phyloP scores from a whole-genome alignment of 2,888 invertebrate species.

The Orthosia gothica region DNA sequence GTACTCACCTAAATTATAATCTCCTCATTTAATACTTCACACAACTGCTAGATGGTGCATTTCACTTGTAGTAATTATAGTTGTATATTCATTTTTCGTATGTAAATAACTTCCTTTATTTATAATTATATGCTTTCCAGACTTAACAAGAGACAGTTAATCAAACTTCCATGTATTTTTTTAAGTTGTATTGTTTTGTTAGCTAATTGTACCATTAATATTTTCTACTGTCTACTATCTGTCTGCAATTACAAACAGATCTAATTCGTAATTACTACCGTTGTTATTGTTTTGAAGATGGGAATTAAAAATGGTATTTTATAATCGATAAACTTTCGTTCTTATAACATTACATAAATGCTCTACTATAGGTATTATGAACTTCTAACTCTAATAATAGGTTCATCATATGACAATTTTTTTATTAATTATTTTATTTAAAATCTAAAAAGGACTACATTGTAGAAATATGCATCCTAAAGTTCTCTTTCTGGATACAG shows the following conservation, averaged over 20 bases:
- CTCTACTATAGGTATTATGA: too few species aligned
- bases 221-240: slow-evolving; percentile 14
- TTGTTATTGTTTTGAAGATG: background rate
- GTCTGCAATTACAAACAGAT: slow-evolving; percentile 21
- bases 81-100: slow-evolving; percentile 9
- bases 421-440: too few species aligned
- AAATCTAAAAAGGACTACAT: too few species aligned
- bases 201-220: slow-evolving; percentile 24
- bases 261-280: slow-evolving; percentile 1
- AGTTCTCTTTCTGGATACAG: background rate
- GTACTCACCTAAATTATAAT: slow-evolving; percentile 1
- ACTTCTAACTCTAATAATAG: background rate
- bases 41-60: slow-evolving; percentile 10
- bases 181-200: slow-evolving; percentile 28
- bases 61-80: slow-evolving; percentile 40
- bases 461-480: background rate
- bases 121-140: slow-evolving; percentile 27
- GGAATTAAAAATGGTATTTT: background rate
- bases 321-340: background rate
- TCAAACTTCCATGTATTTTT: slow-evolving; percentile 31
- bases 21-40: slow-evolving; percentile 1
- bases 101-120: slow-evolving; percentile 38
- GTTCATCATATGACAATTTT: too few species aligned
- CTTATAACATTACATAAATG: background rate
- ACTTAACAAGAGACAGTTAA: slow-evolving; percentile 38